Percentiles rank a stretch among this genome's conserved stretches.
These are phyloP conservation scores for Oncorhynchus mykiss DNA, from an alignment of 2,113 vertebrate species.

Conservation along the genomic window DNA sequence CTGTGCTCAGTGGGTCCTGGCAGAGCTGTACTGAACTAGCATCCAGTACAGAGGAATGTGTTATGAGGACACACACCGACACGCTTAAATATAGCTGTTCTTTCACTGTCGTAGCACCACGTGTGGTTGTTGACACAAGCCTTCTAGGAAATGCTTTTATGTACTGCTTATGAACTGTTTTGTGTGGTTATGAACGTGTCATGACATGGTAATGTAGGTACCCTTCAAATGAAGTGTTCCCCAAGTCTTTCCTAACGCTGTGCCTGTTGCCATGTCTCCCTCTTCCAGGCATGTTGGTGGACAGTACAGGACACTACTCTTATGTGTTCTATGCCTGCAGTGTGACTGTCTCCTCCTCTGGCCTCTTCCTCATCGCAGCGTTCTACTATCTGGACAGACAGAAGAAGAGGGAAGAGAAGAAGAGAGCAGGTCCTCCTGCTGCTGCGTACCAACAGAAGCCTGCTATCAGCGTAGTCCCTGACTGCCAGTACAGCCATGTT, in stretches of 20 bases:
- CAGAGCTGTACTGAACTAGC: neutral
- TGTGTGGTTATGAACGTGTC: no score
- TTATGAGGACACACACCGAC: neutral
- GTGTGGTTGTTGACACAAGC: neutral
- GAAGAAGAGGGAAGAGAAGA: conserved; percentile 33
- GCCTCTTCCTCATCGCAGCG: conserved; percentile 75
- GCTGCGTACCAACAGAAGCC: conserved; percentile 12
- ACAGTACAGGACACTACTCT: conserved; percentile 71
- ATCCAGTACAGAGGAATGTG: neutral
- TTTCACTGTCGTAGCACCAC: neutral
- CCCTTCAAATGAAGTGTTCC: neutral
- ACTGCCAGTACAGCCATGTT: conserved; percentile 25
- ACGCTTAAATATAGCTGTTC: neutral
- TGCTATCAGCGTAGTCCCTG: neutral
- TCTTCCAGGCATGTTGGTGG: conserved; percentile 83
- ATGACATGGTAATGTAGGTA: no score
- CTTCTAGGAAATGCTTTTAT: neutral
- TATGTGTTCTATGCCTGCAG: conserved; percentile 79
- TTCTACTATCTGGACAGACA: conserved; percentile 73
- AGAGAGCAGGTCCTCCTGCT: neutral
- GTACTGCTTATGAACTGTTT: no score
- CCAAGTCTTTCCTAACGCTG: neutral
- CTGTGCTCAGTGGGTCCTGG: neutral
- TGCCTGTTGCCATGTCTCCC: conserved; percentile 2
- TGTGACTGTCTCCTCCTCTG: conserved; percentile 71